Base-by-base conservation (phyloP, 2,797 vertebrate genomes). In the Spinibarbus caldwelli region DNA sequence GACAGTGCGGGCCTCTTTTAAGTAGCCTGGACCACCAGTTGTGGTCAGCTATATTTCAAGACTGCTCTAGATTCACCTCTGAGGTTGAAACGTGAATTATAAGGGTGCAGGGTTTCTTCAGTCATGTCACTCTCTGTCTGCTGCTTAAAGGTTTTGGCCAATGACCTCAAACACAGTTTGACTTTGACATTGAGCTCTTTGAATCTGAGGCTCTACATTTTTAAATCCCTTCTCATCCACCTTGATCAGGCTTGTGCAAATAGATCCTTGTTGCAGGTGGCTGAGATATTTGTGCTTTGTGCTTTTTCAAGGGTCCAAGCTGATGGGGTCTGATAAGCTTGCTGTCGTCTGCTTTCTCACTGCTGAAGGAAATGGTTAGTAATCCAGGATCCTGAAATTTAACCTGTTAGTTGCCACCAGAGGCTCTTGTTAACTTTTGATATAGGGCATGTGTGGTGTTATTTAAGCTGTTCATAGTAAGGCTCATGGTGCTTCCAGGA, bases 1-100 rank as follows among this genome's bases (percentile, higher is more conserved):
- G 85, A 94, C 94, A 85, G 97, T 99, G 72, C 94, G 94, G 47
- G 95, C 97, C 78, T 98, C 98, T 62, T 99, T 98, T 92, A 93
- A 95, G 88, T 96, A 93, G 92, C 23, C 66, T n/a, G 36, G 14
- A 9, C n/a, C 64, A 67, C 14, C n/a, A 5, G 19, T 9, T 23
- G 14, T 83, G 54, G 78, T 59, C 45, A 31, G 6, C 31, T 26
- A 29, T 38, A 15, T 76, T 38, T 29, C 54, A 23, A 67, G 59
- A 78, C 31, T 47, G 26, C 31, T 76, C 31, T 54, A 38, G 6
- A 57, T 26, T 77, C 12, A 77, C 11, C 21, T 54, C 49, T n/a
- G 73, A 41, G 2, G 36, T 75, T 71, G 38, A 71, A 29, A 31
- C 11, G 5, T 71, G 31, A 52, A 36, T 49, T 52, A 36, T 62